Evolutionary conservation across 2,797 vertebrate species (phyloP).

Genomic region (Chaenodraco wilsoni): DNA sequence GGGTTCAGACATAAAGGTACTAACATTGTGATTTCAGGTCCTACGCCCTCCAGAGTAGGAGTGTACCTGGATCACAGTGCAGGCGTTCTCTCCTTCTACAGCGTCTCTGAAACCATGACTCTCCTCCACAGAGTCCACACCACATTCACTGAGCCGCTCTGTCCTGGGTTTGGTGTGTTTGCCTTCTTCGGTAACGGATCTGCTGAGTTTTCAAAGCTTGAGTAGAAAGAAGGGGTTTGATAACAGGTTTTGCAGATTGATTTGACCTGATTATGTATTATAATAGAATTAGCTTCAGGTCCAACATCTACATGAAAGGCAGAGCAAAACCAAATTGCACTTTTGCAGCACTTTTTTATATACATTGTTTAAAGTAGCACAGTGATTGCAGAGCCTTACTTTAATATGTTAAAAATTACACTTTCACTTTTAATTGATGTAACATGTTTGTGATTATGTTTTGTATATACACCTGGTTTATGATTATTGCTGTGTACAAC

Average conservation of each 20-base stretch:
- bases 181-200: not conserved
- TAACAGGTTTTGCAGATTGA: not conserved
- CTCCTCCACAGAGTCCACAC: slow-evolving; percentile 52
- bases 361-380: not conserved
- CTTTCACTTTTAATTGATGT: not conserved
- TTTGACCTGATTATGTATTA: not conserved
- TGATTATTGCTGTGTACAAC: not conserved
- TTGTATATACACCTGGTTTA: not conserved
- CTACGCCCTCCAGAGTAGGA: slow-evolving; percentile 26
- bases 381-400: no score
- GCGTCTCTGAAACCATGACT: slow-evolving; percentile 20
- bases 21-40: not conserved
- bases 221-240: not conserved
- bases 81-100: slow-evolving; percentile 31
- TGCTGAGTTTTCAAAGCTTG: slow-evolving; percentile 11
- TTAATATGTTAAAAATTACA: slow-evolving; percentile 6
- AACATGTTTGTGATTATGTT: not conserved
- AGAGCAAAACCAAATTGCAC: not conserved
- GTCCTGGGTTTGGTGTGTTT: slow-evolving; percentile 22
- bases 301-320: not conserved
- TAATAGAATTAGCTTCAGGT: not conserved
- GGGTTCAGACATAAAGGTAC: slow-evolving; percentile 20
- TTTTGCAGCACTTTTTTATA: not conserved
- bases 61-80: slow-evolving; percentile 34
- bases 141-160: slow-evolving; percentile 26